These are phyloP conservation scores for Boloria selene DNA, from an alignment of 2,888 invertebrate genomes.

Conservation along the genomic window DNA sequence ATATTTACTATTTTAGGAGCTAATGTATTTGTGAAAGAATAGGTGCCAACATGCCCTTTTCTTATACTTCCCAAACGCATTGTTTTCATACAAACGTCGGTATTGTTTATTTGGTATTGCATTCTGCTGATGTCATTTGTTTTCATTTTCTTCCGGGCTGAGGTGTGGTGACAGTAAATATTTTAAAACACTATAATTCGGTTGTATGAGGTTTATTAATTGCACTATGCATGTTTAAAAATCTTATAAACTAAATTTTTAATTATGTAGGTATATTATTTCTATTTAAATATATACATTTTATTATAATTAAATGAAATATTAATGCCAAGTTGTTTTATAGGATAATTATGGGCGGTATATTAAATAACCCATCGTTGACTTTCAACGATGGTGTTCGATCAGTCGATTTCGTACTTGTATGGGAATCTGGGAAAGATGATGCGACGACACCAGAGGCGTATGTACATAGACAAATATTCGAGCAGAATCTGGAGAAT, in stretches of 20 bases:
- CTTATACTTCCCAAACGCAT: background rate
- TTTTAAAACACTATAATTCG: background rate
- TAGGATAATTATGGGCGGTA: constrained; percentile 72
- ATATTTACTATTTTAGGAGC: no score
- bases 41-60: no score
- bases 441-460: constrained; percentile 73
- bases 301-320: background rate
- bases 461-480: constrained; percentile 81
- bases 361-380: constrained; percentile 79
- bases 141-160: background rate
- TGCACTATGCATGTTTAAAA: constrained; percentile 11
- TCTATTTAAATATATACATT: background rate
- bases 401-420: constrained; percentile 90
- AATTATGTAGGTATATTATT: background rate
- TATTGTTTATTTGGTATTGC: background rate
- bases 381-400: constrained; percentile 87
- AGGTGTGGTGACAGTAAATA: constrained; percentile 2
- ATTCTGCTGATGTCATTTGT: constrained; percentile 3
- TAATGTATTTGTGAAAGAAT: no score
- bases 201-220: constrained; percentile 13
- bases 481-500: constrained; percentile 86
- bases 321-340: constrained; percentile 15
- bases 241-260: background rate
- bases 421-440: constrained; percentile 85
- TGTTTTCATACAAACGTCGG: constrained; percentile 3